Evolutionary conservation across 2,113 vertebrate genomes (phyloP).

Genomic region (Cranoglanis bouderius): DNA sequence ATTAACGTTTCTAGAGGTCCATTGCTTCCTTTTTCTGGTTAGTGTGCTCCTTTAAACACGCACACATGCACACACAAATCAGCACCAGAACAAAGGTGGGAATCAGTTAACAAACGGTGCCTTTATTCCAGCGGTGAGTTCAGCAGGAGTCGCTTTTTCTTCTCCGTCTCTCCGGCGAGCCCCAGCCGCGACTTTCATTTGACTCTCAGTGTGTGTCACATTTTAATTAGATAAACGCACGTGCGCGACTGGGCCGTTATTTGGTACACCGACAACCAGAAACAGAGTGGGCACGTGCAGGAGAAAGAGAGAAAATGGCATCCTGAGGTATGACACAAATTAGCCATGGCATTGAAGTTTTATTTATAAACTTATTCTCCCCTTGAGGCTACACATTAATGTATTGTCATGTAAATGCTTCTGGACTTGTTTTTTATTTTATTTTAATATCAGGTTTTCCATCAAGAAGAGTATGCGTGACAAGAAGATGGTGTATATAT

Average conservation of each 20-base stretch:
- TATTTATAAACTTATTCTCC: conserved; percentile 54
- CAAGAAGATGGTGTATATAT: not conserved
- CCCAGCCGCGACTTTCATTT: conserved; percentile 61
- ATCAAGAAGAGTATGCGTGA: not conserved
- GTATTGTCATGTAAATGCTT: conserved; percentile 49
- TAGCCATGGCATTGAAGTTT: conserved; percentile 55
- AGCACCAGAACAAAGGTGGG: conserved; percentile 48
- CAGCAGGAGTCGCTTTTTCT: conserved; percentile 55
- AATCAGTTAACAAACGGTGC: conserved; percentile 57
- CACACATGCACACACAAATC: conserved; percentile 14
- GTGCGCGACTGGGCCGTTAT: conserved; percentile 51
- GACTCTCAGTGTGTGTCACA: conserved; percentile 61
- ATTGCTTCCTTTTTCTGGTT: not conserved
- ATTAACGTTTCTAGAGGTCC: not conserved
- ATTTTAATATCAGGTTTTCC: conserved; percentile 14
- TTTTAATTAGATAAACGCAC: conserved; percentile 61
- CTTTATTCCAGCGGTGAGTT: conserved; percentile 53
- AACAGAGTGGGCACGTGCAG: conserved; percentile 48
- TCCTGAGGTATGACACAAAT: conserved; percentile 53
- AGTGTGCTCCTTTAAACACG: not conserved
- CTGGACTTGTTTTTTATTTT: conserved; percentile 18
- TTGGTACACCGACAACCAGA: conserved; percentile 51
- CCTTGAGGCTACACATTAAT: conserved; percentile 54
- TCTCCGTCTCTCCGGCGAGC: conserved; percentile 49
- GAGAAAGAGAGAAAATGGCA: conserved; percentile 39